Percentiles rank a stretch among this genome's conserved stretches.
Evolutionary conservation across 2,888 invertebrate genomes (phyloP).

Genomic region (Clistopyga incitator): DNA sequence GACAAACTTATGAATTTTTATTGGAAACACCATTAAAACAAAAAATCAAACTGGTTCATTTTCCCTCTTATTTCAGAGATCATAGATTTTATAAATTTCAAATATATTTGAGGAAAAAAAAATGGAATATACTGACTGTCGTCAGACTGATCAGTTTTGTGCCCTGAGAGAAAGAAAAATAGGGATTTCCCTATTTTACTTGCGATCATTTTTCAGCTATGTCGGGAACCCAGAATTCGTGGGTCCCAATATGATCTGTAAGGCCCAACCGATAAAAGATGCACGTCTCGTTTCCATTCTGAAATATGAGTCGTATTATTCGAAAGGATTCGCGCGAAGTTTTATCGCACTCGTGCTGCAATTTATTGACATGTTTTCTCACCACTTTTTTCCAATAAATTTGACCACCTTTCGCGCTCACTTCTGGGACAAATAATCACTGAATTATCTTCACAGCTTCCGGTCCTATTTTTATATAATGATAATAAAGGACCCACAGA

Average conservation of each 20-base stretch:
- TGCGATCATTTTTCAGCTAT: not conserved
- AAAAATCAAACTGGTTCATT: too few relatives aligned
- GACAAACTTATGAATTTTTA: too few relatives aligned
- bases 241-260: conserved; percentile 84
- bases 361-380: not conserved
- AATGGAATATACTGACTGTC: too few relatives aligned
- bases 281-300: conserved; percentile 87
- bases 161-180: too few relatives aligned
- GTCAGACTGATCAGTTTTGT: too few relatives aligned
- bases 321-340: too few relatives aligned
- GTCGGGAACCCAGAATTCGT: not conserved
- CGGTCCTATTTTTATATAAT: conserved; percentile 24
- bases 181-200: conserved; percentile 25
- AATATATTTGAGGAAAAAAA: too few relatives aligned
- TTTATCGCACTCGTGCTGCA: too few relatives aligned
- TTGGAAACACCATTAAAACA: too few relatives aligned
- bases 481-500: conserved; percentile 4
- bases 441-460: not conserved
- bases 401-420: not conserved
- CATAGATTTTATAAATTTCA: too few relatives aligned
- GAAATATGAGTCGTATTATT: conserved; percentile 68
- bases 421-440: not conserved
- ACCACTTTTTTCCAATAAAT: conserved; percentile 46
- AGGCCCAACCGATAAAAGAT: conserved; percentile 87
- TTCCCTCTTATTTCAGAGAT: too few relatives aligned